phyloP scores from a whole-genome alignment of 1,140 invertebrate species.

The Lasioglossum baleicum region DNA sequence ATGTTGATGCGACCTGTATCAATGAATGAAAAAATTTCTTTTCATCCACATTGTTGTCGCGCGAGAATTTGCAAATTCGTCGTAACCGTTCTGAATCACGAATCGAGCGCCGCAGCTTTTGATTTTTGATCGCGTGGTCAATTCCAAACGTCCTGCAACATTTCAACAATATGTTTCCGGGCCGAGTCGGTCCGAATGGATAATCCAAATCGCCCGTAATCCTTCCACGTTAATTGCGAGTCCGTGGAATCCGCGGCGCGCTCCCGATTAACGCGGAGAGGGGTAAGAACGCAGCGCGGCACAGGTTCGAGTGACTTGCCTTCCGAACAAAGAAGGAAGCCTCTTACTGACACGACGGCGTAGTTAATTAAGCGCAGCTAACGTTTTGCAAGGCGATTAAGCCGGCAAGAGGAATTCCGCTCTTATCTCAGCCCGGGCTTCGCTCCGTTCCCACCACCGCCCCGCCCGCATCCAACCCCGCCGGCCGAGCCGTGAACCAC shows the following conservation, averaged over 20 bases:
- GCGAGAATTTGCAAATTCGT: too few species aligned
- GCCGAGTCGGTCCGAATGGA: too few species aligned
- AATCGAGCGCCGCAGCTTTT: too few species aligned
- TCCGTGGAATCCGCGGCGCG: not conserved
- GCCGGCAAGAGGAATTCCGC: constrained; percentile 46
- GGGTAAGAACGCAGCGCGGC: constrained; percentile 24
- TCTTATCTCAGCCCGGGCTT: constrained; percentile 44
- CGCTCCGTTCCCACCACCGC: not conserved
- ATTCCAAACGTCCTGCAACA: too few species aligned
- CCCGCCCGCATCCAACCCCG: not conserved
- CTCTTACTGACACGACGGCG: constrained; percentile 38
- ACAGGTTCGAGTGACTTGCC: not conserved
- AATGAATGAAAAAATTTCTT: too few species aligned
- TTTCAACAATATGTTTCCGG: too few species aligned
- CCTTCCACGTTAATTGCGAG: too few species aligned
- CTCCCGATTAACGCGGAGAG: not conserved
- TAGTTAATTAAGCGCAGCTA: constrained; percentile 54
- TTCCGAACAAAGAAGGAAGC: constrained; percentile 52
- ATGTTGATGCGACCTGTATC: too few species aligned
- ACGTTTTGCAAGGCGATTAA: constrained; percentile 58
- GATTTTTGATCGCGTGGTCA: too few species aligned
- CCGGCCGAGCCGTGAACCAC: not conserved
- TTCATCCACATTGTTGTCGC: too few species aligned
- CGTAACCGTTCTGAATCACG: too few species aligned
- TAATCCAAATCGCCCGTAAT: too few species aligned